A percentile compares a stretch with the other conserved stretches of the same genome.
These are phyloP conservation scores for Microvelia longipes DNA, from an alignment of 1,140 invertebrate genomes.

Conservation along the genomic window DNA sequence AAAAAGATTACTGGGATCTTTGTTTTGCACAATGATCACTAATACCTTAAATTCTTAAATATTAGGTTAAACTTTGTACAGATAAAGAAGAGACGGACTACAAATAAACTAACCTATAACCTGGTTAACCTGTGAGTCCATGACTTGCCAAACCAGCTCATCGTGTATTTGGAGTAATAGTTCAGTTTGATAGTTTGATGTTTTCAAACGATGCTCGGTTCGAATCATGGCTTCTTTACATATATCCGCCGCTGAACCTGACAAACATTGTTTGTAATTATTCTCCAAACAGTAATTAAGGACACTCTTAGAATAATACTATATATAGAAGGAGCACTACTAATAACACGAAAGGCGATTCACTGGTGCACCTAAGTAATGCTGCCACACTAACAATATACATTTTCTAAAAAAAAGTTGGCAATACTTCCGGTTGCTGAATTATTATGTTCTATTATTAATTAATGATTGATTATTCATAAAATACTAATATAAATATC, in stretches of 20 bases:
- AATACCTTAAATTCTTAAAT: background rate
- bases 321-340: too few species aligned
- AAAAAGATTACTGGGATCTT: background rate
- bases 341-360: too few species aligned
- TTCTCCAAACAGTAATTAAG: too few species aligned
- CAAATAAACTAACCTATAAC: conserved; percentile 23
- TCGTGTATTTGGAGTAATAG: conserved; percentile 43
- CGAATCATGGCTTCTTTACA: conserved; percentile 41
- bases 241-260: conserved; percentile 42
- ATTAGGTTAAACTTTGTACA: background rate
- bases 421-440: too few species aligned
- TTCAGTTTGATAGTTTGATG: conserved; percentile 16
- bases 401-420: too few species aligned
- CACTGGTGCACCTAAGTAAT: too few species aligned
- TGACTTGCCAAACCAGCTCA: conserved; percentile 40
- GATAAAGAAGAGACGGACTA: background rate
- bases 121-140: conserved; percentile 15
- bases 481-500: too few species aligned
- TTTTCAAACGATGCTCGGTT: conserved; percentile 26
- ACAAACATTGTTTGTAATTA: background rate
- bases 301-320: too few species aligned
- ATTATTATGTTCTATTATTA: too few species aligned
- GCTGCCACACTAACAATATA: too few species aligned
- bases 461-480: too few species aligned
- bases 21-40: background rate